phyloP scores from a whole-genome alignment of 2,888 invertebrate species.

The Drosophila lacicola region DNA sequence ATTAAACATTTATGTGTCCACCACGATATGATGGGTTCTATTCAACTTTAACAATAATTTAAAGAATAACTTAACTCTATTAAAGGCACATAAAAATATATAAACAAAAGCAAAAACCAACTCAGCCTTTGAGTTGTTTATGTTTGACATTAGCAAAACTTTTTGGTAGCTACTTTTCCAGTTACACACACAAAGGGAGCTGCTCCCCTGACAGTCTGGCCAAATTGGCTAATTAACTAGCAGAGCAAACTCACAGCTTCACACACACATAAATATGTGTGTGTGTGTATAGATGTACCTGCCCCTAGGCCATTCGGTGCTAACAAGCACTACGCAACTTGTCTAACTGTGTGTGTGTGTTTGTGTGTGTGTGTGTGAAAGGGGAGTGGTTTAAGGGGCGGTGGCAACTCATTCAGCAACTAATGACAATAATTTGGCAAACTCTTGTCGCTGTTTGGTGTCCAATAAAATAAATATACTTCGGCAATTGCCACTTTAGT shows the following conservation, averaged over 20 bases:
- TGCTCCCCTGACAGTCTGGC: conserved; percentile 37
- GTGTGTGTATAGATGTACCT: conserved; percentile 5
- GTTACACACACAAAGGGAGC: not conserved
- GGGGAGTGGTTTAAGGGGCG: not conserved
- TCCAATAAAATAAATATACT: conserved; percentile 77
- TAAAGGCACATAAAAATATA: conserved; percentile 6
- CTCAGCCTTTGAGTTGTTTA: conserved; percentile 46
- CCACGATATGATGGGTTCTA: not conserved
- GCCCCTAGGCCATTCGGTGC: conserved; percentile 48
- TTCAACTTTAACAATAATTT: conserved; percentile 10
- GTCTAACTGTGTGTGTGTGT: conserved; percentile 1
- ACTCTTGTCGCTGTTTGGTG: conserved; percentile 63
- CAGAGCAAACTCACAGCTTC: conserved; percentile 29
- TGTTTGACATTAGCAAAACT: conserved; percentile 63
- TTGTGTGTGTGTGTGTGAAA: not conserved
- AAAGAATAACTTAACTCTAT: conserved; percentile 12
- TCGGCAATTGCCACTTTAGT: conserved; percentile 59
- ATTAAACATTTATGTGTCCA: no score
- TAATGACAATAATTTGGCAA: conserved; percentile 79
- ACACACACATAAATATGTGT: not conserved
- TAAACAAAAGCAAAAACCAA: conserved; percentile 31
- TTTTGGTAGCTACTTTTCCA: conserved; percentile 26
- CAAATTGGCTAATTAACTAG: conserved; percentile 73
- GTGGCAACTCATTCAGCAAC: conserved; percentile 54
- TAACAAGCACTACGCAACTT: conserved; percentile 36